These are phyloP conservation scores for Syngnathus typhle DNA, from an alignment of 2,113 vertebrate genomes.

Conservation along the genomic window DNA sequence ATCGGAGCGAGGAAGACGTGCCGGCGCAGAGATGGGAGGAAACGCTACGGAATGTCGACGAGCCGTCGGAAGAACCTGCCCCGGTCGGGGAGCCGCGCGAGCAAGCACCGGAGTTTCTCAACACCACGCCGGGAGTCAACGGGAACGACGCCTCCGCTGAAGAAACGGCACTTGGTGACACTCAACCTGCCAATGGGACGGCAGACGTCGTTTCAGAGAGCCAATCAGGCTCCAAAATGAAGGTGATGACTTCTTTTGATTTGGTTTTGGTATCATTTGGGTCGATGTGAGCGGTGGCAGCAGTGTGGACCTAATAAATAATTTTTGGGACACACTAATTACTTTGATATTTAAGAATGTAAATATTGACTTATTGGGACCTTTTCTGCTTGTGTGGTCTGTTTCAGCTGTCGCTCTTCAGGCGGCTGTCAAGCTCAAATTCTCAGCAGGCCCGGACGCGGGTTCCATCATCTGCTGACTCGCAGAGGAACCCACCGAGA, in stretches of 20 bases:
- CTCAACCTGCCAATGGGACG: conserved; percentile 41
- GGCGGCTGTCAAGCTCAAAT: conserved; percentile 45
- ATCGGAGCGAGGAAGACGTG: conserved; percentile 14
- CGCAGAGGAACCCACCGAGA: neutral
- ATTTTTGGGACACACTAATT: neutral
- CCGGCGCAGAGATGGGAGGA: conserved; percentile 14
- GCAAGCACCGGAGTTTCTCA: neutral
- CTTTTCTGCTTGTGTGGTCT: neutral
- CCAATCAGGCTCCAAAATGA: conserved; percentile 51
- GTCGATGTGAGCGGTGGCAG: too few relatives aligned
- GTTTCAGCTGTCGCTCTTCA: conserved; percentile 65
- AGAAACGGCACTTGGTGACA: neutral
- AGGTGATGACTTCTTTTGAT: conserved; percentile 41
- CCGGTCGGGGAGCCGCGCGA: conserved; percentile 14
- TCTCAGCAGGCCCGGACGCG: neutral
- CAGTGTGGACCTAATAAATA: too few relatives aligned
- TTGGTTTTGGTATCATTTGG: too few relatives aligned
- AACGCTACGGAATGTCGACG: conserved; percentile 28
- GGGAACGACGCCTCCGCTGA: conserved; percentile 6
- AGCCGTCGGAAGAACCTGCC: conserved; percentile 15
- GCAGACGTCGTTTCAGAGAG: conserved; percentile 27
- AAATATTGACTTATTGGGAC: neutral
- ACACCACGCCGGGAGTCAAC: conserved; percentile 22
- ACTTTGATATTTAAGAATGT: neutral
- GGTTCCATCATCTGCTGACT: neutral